These are phyloP conservation scores for Sphyrna mokarran DNA, from an alignment of 2,113 vertebrate species.

Conservation along the genomic window DNA sequence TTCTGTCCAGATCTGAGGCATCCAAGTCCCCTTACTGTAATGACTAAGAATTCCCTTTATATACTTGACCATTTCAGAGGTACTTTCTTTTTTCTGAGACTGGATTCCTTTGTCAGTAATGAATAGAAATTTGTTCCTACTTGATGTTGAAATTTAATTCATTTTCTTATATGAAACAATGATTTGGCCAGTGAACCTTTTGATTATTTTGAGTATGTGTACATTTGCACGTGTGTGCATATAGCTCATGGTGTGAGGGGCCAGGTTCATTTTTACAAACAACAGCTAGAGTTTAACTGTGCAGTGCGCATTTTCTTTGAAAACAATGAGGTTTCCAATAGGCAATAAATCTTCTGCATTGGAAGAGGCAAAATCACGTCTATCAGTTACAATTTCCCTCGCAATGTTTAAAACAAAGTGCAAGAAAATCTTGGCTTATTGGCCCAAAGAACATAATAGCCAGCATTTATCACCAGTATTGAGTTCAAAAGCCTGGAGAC, in stretches of 20 bases:
- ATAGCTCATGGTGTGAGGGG: not conserved
- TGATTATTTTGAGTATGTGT: not conserved
- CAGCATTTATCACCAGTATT: not conserved
- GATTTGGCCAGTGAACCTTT: not conserved
- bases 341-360: slow-evolving; percentile 25
- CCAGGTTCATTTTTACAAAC: not conserved
- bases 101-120: not conserved
- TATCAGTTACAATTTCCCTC: not conserved
- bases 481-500: no score
- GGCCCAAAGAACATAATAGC: not conserved
- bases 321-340: not conserved
- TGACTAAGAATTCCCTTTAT: not conserved
- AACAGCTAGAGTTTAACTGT: not conserved
- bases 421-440: not conserved
- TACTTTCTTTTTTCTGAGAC: not conserved
- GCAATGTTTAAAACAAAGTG: not conserved
- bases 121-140: not conserved
- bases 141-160: not conserved
- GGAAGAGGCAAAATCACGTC: not conserved
- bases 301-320: slow-evolving; percentile 15
- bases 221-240: not conserved
- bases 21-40: not conserved
- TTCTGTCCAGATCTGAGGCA: not conserved
- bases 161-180: not conserved
- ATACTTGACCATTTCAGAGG: not conserved